Evolutionary conservation across 2,888 invertebrate species (phyloP).

Genomic region (Ennomos quercinarius): DNA sequence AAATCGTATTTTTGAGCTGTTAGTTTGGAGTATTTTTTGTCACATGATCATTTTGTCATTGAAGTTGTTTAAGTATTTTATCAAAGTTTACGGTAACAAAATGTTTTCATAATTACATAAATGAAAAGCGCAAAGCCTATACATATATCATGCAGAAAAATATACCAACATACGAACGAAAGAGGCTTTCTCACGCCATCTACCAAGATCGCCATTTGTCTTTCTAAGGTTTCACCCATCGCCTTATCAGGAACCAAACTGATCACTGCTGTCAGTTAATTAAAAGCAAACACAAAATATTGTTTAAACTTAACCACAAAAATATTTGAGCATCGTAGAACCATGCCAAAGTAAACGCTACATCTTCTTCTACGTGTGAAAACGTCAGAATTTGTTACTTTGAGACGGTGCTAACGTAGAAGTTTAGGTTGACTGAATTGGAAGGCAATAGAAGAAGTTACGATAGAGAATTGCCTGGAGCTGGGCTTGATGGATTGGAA

Average conservation of each 20-base stretch:
- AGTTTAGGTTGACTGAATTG: slow-evolving; percentile 40
- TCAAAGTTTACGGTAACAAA: too few relatives aligned
- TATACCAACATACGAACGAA: slow-evolving; percentile 31
- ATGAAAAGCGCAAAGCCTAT: too few relatives aligned
- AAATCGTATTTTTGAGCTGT: too few relatives aligned
- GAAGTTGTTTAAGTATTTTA: too few relatives aligned
- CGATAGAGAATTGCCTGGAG: slow-evolving; percentile 65
- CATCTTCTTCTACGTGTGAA: not conserved
- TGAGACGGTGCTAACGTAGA: slow-evolving; percentile 10
- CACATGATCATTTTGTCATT: too few relatives aligned
- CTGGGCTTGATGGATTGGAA: slow-evolving; percentile 71
- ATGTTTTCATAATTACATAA: too few relatives aligned
- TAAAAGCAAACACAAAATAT: slow-evolving; percentile 77
- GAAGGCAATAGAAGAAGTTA: slow-evolving; percentile 75
- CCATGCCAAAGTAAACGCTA: slow-evolving; percentile 7
- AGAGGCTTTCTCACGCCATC: slow-evolving; percentile 73
- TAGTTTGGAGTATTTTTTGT: too few relatives aligned
- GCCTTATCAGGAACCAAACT: slow-evolving; percentile 57
- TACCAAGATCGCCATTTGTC: slow-evolving; percentile 54
- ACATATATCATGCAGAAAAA: too few relatives aligned
- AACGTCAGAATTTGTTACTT: not conserved
- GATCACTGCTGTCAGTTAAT: slow-evolving; percentile 68
- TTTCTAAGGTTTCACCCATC: slow-evolving; percentile 44
- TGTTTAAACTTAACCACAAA: slow-evolving; percentile 34
- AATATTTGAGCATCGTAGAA: slow-evolving; percentile 1